Evolutionary conservation across 2,888 invertebrate genomes (phyloP), one percentile per base, ranked within the genome.

Genomic region (Apeira syringaria): DNA sequence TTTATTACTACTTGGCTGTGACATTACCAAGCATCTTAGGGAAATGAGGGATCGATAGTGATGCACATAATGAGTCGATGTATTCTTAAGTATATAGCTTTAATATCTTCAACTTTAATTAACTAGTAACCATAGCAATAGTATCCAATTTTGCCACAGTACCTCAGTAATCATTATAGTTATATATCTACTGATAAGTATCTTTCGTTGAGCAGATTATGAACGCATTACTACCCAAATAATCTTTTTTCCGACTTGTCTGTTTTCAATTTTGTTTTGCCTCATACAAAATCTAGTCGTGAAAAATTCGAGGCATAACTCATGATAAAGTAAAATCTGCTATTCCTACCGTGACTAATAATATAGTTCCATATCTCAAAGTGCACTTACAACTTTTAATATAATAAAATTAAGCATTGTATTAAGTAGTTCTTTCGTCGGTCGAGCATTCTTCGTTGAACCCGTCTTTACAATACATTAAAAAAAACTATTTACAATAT

Each of bases 401-500:
- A 61, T 66, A 66, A 72, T 76, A 74, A 80, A 80, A 77, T 68
- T 73, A 68, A 76, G 77, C 82, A 84, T 82, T 82, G 74, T 81
- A 74, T 62, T 80, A 76, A 75, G 80, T 82, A 76, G 73, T 71
- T 66, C 63, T 70, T 67, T 59, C 64, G 66, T 48, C 68, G 72
- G 68, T 75, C 84, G 85, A 83, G 84, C 75, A 69, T 68, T 58
- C 41, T 24, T 74, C 77, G 86, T 84, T 86, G 74, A 35, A 65
- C 74, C 76, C 74, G 68, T 72, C 75, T 74, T 76, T 75, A 80
- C 85, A 82, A 73, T 82, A 82, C 78, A 77, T 80, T n/a, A n/a
- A 78, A 78, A 83, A 75, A 63, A 84, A 81, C 71, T 88, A 87
- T 88, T 85, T 87, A 87, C 86, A 86, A 80, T 85, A 77, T 87